These are phyloP conservation scores for Villa cingulata DNA, from an alignment of 2,888 invertebrate species.

Conservation along the genomic window DNA sequence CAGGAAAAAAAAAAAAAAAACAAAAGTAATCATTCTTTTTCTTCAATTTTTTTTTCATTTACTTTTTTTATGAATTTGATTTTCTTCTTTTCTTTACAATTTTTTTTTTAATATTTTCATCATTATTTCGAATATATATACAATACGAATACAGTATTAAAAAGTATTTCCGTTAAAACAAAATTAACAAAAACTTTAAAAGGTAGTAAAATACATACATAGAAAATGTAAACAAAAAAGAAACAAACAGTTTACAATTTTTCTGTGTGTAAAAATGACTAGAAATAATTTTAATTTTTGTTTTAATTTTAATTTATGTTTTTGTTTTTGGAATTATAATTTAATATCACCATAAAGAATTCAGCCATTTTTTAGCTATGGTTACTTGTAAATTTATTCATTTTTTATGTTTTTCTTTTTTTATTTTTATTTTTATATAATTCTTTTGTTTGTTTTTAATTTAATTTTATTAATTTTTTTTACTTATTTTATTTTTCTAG, in stretches of 20 bases:
- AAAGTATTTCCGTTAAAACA: no score
- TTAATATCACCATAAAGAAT: not conserved
- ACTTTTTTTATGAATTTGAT: conserved; percentile 13
- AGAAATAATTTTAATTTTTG: not conserved
- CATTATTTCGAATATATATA: not conserved
- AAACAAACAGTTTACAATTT: not conserved
- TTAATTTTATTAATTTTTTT: not conserved
- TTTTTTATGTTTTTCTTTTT: no score
- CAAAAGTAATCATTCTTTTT: no score
- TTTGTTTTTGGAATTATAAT: no score
- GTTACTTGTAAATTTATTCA: no score
- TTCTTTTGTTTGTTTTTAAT: not conserved
- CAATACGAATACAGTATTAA: no score
- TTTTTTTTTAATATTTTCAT: no score
- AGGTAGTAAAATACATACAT: not conserved
- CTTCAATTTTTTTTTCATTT: no score
- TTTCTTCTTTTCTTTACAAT: no score
- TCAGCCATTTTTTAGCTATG: not conserved
- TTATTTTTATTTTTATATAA: not conserved
- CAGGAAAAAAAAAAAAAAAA: no score
- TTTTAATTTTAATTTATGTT: not conserved
- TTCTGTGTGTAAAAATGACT: not conserved
- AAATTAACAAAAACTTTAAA: conserved; percentile 12
- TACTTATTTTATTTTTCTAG: not conserved
- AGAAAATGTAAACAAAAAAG: no score